Evolutionary conservation across 2,113 vertebrate species (phyloP), one percentile per base, ranked within the genome.

Genomic region (Montifringilla adamsi): DNA sequence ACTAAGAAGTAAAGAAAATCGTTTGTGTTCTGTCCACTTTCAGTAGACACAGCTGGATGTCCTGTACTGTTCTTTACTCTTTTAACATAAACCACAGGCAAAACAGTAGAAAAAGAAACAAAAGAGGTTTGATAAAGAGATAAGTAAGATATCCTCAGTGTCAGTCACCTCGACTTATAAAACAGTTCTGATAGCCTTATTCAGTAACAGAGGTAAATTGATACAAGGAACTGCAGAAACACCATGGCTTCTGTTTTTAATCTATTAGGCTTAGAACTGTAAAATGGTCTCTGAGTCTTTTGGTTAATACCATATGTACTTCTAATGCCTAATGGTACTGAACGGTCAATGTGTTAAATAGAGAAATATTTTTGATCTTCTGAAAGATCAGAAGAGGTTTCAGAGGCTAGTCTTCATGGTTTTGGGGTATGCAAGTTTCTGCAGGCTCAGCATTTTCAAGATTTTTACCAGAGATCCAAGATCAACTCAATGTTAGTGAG

Each of bases 1-100:
- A 14, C 14, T 23, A 27, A 75, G 68, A 49, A 44, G 16, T 33
- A 30, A 49, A 59, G 30, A 39, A 47, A 52, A 47, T 13, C 4
- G 0, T 31, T 74, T 0, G 8, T 52, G 55, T 64, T 44, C 50
- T 81, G 31, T 46, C 64, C 2, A 0, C n/a, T 62, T 70, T 62
- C 28, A 20, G 41, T 84, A 50, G 12, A 37, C 12, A 0, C 7
- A 15, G 31, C 44, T 11, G 31, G 23, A 11, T 56, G 55, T 46
- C n/a, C 10, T 7, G n/a, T 30, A 9, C 27, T 11, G 2, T 31
- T 77, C 46, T 44, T 27, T 17, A 3, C 33, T 64, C 24, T 50
- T 80, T 56, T 14, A 16, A 35, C 24, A 9, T 33, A 41, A 44
- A 20, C 28, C 10, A 31, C 22, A 28, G n/a, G 16, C 59, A 39